Conservation (phyloP, 2,797 vertebrate species). For the Gadopsis marmoratus region DNA sequence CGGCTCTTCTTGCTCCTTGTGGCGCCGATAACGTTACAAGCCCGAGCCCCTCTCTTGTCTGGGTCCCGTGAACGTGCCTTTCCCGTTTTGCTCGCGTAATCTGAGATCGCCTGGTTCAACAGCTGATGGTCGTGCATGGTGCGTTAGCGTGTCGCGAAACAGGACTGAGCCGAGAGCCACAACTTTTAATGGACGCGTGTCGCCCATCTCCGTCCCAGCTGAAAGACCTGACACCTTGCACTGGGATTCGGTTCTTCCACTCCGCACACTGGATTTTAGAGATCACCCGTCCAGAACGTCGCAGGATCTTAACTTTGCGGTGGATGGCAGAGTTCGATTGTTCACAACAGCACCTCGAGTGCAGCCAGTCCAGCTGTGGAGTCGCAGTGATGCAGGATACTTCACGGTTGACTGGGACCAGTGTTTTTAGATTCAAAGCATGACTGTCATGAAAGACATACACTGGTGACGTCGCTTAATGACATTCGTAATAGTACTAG, state of each 20-base stretch:
- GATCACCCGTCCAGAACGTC: background rate
- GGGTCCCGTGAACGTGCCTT: background rate
- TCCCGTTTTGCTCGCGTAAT: background rate
- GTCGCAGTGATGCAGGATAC: background rate
- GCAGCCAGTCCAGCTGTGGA: background rate
- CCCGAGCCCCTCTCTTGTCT: background rate
- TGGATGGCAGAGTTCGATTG: too few species aligned
- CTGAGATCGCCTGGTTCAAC: background rate
- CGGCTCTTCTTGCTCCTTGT: background rate
- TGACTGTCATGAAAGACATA: background rate
- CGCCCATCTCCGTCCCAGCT: constrained; percentile 64
- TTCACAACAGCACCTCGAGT: background rate
- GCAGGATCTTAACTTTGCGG: background rate
- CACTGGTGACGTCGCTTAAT: background rate
- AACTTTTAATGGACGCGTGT: background rate
- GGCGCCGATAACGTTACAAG: fast-evolving
- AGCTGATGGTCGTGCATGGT: background rate
- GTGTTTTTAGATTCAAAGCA: background rate
- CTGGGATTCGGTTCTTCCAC: background rate
- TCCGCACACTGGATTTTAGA: background rate
- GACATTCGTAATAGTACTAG: background rate
- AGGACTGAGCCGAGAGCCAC: background rate
- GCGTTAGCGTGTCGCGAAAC: background rate
- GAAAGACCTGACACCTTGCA: constrained; percentile 13
- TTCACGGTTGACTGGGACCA: background rate